Conservation (phyloP, 1,140 invertebrate genomes). For the Hormaphis cornu region DNA sequence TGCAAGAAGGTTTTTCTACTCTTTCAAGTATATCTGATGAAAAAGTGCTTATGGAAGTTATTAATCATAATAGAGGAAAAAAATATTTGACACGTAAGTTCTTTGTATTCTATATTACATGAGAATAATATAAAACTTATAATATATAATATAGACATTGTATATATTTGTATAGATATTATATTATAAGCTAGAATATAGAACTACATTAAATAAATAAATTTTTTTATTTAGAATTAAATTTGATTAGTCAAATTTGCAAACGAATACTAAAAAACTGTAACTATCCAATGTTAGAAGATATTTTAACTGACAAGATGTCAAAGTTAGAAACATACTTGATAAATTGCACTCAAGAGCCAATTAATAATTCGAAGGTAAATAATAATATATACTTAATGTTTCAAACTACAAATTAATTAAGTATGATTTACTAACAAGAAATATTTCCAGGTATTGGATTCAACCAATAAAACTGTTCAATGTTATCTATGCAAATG, state of each 20-base stretch:
- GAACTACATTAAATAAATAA: background rate
- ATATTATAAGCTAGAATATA: too few species aligned
- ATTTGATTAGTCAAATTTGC: slow-evolving; percentile 24
- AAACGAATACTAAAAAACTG: slow-evolving; percentile 3
- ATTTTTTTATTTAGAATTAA: slow-evolving; percentile 3
- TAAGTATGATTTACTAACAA: background rate
- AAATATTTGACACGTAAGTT: slow-evolving; percentile 24
- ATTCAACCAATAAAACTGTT: background rate
- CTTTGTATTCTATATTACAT: background rate
- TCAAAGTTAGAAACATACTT: slow-evolving; percentile 3
- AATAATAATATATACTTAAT: background rate
- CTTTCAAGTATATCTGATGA: slow-evolving; percentile 34
- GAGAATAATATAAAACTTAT: background rate
- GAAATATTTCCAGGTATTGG: background rate
- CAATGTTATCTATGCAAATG: slow-evolving; percentile 20
- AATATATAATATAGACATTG: too few species aligned
- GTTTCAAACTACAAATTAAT: too few species aligned
- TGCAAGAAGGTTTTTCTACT: slow-evolving; percentile 35
- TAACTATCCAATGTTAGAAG: background rate
- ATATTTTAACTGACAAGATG: background rate
- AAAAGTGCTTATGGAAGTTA: slow-evolving; percentile 32
- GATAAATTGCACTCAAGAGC: background rate
- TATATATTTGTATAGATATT: too few species aligned
- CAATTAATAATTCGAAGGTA: background rate
- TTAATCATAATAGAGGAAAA: slow-evolving; percentile 34